Conservation (phyloP, 2,797 vertebrate species). For the Carduelis carduelis region DNA sequence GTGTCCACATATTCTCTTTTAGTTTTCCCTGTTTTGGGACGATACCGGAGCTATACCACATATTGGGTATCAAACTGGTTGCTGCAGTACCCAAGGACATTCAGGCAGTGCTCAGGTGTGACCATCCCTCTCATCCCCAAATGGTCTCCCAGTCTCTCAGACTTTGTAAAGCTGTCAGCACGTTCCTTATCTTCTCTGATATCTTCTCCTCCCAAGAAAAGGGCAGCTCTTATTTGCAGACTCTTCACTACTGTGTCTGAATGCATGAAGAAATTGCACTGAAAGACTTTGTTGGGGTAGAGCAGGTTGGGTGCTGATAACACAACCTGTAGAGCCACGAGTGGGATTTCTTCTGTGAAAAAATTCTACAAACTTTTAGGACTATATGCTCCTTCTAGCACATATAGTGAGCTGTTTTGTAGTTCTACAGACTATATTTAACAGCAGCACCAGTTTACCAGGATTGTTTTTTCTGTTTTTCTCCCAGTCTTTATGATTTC, state of each 20-base stretch:
- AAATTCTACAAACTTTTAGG: background rate
- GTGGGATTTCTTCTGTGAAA: background rate
- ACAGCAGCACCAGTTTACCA: background rate
- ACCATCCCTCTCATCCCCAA: background rate
- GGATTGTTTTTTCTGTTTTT: background rate
- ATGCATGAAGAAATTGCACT: background rate
- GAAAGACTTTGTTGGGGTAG: background rate
- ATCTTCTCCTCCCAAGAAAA: background rate
- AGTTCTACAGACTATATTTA: background rate
- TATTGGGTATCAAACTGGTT: background rate
- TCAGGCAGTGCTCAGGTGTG: background rate
- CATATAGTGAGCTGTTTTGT: fast-evolving
- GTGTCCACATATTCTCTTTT: background rate
- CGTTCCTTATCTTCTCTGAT: background rate
- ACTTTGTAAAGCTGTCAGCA: background rate
- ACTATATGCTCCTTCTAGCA: background rate
- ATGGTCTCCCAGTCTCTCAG: background rate
- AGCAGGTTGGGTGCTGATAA: background rate
- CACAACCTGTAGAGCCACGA: background rate
- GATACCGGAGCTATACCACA: background rate
- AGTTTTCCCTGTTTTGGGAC: background rate
- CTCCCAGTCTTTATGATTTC: background rate
- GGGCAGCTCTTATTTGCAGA: background rate
- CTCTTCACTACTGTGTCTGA: background rate
- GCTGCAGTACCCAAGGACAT: background rate